Evolutionary conservation across 2,888 invertebrate species (phyloP).

Genomic region (Rotaria sp.): DNA sequence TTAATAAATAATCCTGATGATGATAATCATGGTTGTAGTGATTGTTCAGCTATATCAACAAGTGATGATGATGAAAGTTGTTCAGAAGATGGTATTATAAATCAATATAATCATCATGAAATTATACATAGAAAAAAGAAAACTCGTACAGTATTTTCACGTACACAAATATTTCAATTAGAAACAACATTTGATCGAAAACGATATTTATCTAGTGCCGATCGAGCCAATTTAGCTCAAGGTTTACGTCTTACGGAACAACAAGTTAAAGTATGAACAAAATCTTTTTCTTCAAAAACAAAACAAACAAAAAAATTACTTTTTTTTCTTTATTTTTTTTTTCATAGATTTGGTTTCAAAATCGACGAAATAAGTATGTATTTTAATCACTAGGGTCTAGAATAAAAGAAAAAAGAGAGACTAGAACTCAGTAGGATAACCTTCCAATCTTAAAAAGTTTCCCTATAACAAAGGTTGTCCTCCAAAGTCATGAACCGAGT

Average conservation of each 20-base stretch:
- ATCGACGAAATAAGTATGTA: conserved; percentile 16
- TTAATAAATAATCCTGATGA: neutral
- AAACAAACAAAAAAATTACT: neutral
- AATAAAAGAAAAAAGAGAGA: no score
- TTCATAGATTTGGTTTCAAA: conserved; percentile 20
- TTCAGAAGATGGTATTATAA: neutral
- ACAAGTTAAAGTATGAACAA: conserved; percentile 50
- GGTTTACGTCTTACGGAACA: conserved; percentile 53
- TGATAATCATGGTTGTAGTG: neutral
- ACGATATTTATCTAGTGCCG: conserved; percentile 55
- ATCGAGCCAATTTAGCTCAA: conserved; percentile 53
- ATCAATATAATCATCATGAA: conserved; percentile 21
- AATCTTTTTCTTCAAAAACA: neutral
- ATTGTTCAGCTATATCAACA: neutral
- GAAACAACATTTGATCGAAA: conserved; percentile 56
- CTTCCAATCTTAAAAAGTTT: no score
- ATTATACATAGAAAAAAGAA: conserved; percentile 50
- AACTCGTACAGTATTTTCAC: conserved; percentile 55
- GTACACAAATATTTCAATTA: conserved; percentile 55
- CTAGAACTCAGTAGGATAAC: no score
- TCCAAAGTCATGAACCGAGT: no score
- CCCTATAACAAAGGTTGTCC: no score
- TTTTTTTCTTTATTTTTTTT: neutral
- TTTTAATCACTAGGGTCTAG: no score
- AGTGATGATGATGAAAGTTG: conserved; percentile 9